Conservation (phyloP, 2,888 invertebrate species). For the Eumacrocentrus americanus region DNA sequence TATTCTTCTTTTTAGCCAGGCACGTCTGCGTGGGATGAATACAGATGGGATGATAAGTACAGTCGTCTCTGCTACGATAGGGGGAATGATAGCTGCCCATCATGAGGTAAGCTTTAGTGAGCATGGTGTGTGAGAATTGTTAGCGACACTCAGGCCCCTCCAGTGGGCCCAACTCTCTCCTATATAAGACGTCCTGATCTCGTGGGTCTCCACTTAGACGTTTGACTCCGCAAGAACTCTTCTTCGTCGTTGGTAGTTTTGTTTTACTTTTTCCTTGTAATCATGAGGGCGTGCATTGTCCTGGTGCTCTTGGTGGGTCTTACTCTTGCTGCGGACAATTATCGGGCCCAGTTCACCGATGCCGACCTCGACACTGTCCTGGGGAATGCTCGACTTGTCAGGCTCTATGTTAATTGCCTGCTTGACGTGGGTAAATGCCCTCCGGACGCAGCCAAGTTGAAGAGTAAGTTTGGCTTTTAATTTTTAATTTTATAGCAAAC, state of each 20-base stretch:
- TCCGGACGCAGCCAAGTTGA: slow-evolving; percentile 67
- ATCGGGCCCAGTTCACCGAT: slow-evolving; percentile 65
- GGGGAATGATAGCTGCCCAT: background rate
- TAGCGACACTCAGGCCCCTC: slow-evolving; percentile 1
- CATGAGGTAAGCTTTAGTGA: background rate
- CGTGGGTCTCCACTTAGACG: slow-evolving; percentile 27
- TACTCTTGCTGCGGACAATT: slow-evolving; percentile 48
- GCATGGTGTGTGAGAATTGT: background rate
- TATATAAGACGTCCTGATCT: slow-evolving; percentile 36
- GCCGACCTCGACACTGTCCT: slow-evolving; percentile 68
- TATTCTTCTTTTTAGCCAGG: background rate
- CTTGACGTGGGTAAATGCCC: slow-evolving; percentile 69
- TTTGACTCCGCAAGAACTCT: slow-evolving; percentile 23
- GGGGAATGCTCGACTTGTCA: slow-evolving; percentile 65
- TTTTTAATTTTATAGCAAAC: no score
- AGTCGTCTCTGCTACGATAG: background rate
- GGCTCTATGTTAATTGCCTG: slow-evolving; percentile 69
- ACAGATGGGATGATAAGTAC: background rate
- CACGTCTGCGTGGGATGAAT: slow-evolving; percentile 8
- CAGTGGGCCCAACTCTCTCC: slow-evolving; percentile 31
- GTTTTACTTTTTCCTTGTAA: background rate
- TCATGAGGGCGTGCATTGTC: slow-evolving; percentile 38
- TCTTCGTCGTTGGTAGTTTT: background rate
- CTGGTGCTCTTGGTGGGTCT: slow-evolving; percentile 48
- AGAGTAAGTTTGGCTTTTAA: slow-evolving; percentile 63